Base-by-base conservation (phyloP, 2,888 invertebrate genomes). In the Papilio elwesi region DNA sequence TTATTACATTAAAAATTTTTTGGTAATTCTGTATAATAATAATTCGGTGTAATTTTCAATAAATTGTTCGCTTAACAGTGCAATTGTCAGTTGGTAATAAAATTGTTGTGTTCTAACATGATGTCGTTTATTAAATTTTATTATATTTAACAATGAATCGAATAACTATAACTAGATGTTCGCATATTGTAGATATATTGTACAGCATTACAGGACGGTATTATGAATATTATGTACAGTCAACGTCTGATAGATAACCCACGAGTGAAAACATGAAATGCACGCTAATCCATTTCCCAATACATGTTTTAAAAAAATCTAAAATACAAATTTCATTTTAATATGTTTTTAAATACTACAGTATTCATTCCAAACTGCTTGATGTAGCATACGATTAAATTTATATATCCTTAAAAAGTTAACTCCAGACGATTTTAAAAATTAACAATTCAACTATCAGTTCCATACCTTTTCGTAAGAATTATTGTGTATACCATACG, bases 121-220 rank as follows among this genome's bases (percentile, higher is more conserved):
- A 49, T 66, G 68, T 68, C 74, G 59, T 71, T 26, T 26, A 26
- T 70, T 75, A 79, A 76, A 76, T 79, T 82, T 79, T 78, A 78
- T 79, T 81, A 81, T 78, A 83, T 78, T 78, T 82, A 79, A 84
- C 82, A 84, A 84, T 86, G 83, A 88, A 83, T 81, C 84, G 79
- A 81, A 82, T 67, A 55, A 83, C 81, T 81, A 81, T 83, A 83
- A 84, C 76, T 83, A 83, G 80, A 79, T 82, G 81, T 83, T 82
- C 79, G 81, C 80, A 82, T 80, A 84, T 83, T 90, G 87, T 90
- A 90, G 87, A 90, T 90, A 89, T 88, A 85, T 83, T 88, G 89
- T 91, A 90, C 87, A 90, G 90, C 87, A 85, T 86, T 85, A 77
- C 73, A 76, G 75, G 77, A 80, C 78, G 84, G 83, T 86, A 83